Conservation (phyloP, 2,797 vertebrate genomes). For the Hippoglossus hippoglossus region DNA sequence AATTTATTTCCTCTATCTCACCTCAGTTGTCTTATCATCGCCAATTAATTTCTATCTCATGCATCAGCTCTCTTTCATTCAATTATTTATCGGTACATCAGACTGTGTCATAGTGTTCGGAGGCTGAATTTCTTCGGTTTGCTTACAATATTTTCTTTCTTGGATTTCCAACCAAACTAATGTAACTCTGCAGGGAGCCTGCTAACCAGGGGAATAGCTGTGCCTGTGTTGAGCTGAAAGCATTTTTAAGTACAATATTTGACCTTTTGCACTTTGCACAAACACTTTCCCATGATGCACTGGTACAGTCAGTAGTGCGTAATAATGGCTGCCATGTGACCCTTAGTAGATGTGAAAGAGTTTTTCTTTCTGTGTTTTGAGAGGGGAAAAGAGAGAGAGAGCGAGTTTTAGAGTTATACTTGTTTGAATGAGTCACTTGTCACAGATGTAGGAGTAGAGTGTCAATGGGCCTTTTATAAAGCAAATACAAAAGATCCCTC, state of each 20-base stretch:
- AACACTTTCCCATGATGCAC: constrained; percentile 28
- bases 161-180: not conserved
- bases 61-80: not conserved
- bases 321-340: constrained; percentile 31
- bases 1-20: not conserved
- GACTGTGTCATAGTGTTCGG: not conserved
- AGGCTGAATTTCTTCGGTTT: constrained; percentile 11
- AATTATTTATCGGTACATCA: not conserved
- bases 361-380: constrained; percentile 7
- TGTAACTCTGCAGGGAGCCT: constrained; percentile 17
- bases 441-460: constrained; percentile 5
- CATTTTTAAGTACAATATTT: constrained; percentile 51
- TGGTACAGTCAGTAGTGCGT: constrained; percentile 7
- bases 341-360: constrained; percentile 29
- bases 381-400: not conserved
- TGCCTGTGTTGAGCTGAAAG: constrained; percentile 34
- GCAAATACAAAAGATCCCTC: constrained; percentile 10
- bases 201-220: constrained; percentile 22
- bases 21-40: not conserved
- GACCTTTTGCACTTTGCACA: constrained; percentile 30
- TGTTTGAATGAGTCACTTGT: constrained; percentile 19
- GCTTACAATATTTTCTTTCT: constrained; percentile 29
- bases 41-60: not conserved
- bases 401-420: not conserved
- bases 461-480: constrained; percentile 4